These are phyloP conservation scores for Chauna torquata DNA, from an alignment of 2,113 vertebrate species.

Conservation along the genomic window DNA sequence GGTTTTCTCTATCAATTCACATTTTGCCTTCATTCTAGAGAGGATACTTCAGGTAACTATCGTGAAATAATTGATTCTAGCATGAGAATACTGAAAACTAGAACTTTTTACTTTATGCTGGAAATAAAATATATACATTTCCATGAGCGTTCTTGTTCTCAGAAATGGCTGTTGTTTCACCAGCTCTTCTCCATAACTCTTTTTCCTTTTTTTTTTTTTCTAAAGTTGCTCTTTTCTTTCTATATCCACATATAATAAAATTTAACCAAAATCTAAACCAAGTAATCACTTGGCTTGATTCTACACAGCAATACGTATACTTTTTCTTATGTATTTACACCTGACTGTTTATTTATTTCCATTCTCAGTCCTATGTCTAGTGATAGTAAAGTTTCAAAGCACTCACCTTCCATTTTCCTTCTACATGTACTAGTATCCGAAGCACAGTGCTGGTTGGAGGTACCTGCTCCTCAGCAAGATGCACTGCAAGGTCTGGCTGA, in stretches of 20 bases:
- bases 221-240: background rate
- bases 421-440: background rate
- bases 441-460: background rate
- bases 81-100: background rate
- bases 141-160: background rate
- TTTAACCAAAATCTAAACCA: background rate
- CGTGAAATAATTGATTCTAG: background rate
- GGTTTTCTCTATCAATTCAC: background rate
- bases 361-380: background rate
- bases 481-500: background rate
- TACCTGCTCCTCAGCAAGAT: background rate
- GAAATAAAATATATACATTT: background rate
- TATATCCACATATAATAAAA: background rate
- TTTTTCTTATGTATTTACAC: background rate
- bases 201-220: background rate
- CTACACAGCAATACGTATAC: background rate
- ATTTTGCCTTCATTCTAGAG: background rate
- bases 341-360: background rate
- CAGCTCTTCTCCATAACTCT: background rate
- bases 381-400: background rate
- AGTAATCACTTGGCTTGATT: background rate
- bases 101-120: background rate
- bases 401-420: conserved; percentile 72
- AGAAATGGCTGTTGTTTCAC: background rate
- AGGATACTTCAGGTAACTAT: background rate